Conservation (phyloP, 2,113 vertebrate species). For the Hypocryptadius cinnamomeus region DNA sequence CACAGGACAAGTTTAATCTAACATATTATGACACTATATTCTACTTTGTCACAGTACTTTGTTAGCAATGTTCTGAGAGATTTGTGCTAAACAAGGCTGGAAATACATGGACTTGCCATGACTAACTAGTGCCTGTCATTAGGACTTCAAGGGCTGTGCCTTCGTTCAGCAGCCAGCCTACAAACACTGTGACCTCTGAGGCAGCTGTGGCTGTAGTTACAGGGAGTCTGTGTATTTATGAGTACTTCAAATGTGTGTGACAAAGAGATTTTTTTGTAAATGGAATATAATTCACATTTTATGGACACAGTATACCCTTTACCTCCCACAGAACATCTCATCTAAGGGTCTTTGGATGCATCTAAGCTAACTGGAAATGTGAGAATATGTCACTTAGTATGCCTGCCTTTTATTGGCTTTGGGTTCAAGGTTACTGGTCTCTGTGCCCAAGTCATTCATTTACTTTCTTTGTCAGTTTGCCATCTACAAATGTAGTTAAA, state of each 20-base stretch:
- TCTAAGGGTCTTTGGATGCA: not conserved
- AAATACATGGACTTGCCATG: not conserved
- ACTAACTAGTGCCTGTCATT: not conserved
- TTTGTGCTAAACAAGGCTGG: not conserved
- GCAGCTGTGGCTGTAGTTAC: not conserved
- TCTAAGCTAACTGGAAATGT: not conserved
- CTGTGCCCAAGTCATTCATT: not conserved
- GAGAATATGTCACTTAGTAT: not conserved
- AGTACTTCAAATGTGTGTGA: not conserved
- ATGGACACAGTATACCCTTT: not conserved
- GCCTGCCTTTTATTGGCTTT: not conserved
- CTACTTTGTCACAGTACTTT: not conserved
- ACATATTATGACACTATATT: not conserved
- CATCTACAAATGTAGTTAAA: constrained; percentile 22
- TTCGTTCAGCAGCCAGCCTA: not conserved
- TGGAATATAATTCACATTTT: not conserved
- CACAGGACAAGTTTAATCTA: not conserved
- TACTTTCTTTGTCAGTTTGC: constrained; percentile 3
- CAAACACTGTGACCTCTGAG: not conserved
- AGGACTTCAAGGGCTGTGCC: not conserved
- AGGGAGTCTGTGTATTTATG: not conserved
- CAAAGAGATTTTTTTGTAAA: not conserved
- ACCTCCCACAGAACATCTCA: not conserved
- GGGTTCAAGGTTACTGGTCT: not conserved
- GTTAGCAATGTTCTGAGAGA: not conserved